Evolutionary conservation across 2,888 invertebrate species (phyloP), one percentile per base, ranked within the genome.

Genomic region (Sphaerophoria rueppellii): DNA sequence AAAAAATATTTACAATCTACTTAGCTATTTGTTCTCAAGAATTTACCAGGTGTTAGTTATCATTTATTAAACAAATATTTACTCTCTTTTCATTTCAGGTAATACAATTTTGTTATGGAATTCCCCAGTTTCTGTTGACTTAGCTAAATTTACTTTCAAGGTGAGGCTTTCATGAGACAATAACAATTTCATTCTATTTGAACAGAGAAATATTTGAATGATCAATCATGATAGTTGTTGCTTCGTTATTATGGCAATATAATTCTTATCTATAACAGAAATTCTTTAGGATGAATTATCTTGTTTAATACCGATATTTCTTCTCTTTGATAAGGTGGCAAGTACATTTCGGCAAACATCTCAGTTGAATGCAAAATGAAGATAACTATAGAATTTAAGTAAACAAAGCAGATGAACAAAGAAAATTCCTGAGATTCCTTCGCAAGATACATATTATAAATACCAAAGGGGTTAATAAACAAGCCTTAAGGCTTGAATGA

Each of bases 391-490:
- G 46, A 63, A 60, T 74, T 65, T 40, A 40, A 40, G 65, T 34
- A 67, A 35, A 54, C 46, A 72, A 50, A 65, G 43, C 75, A 79
- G 69, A 75, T 57, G 16, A 73, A 72, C 65, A 82, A 82, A 71
- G 67, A 65, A 76, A 71, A 83, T 83, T 79, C 83, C 72, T 63
- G 11, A 83, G 75, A 83, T 83, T 83, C 78, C 72, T 50, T 32
- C 71, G 16, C 54, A 37, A 67, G 32, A 54, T 43, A 65, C 46
- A 46, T 32, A 35, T 12, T 43, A 37, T 52, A 72, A 70, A 78
- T 60, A 63, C 52, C 60, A 52, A 57, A 48, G 4, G 65, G 2
- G 7, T 35, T 50, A 43, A 57, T 40, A 9, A 40, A 40, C 9
- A 43, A 11, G 43, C 9, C 11, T 11, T 7, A 43, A 60, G 54